Conservation (phyloP, 1,140 invertebrate species). For the Coptotermes formosanus region DNA sequence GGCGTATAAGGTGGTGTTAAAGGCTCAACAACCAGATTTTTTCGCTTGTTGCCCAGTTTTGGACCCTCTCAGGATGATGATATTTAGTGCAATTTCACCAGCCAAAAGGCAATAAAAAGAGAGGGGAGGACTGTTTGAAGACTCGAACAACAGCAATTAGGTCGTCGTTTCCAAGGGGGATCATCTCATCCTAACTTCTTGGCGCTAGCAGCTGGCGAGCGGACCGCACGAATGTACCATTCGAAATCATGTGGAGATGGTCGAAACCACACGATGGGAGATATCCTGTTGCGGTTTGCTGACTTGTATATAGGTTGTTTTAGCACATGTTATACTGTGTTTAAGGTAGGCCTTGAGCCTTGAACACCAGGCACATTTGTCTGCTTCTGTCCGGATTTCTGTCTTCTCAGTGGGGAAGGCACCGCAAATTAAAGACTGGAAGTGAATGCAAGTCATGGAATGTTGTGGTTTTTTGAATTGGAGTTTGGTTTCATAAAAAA, state of each 20-base stretch:
- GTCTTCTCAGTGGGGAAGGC: too few relatives aligned
- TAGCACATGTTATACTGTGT: too few relatives aligned
- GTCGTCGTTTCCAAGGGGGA: background rate
- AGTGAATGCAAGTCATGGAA: too few relatives aligned
- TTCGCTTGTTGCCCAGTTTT: background rate
- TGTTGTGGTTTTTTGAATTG: too few relatives aligned
- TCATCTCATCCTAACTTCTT: background rate
- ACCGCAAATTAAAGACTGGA: too few relatives aligned
- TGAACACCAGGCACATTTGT: too few relatives aligned
- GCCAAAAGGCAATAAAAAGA: background rate
- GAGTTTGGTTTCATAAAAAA: too few relatives aligned
- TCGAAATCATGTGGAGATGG: background rate
- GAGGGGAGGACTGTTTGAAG: background rate
- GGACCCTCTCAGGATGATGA: background rate
- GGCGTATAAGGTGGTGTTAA: background rate
- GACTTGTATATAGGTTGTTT: too few relatives aligned
- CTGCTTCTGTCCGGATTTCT: too few relatives aligned
- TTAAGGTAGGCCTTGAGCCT: too few relatives aligned
- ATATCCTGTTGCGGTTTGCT: background rate
- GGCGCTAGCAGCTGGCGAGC: background rate
- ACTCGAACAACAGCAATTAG: constrained; percentile 5
- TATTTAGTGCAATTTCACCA: background rate
- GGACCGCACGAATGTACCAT: too few relatives aligned
- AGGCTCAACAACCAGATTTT: background rate
- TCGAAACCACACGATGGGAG: background rate